Evolutionary conservation across 2,113 vertebrate species (phyloP).

Genomic region (Carassius carassius): DNA sequence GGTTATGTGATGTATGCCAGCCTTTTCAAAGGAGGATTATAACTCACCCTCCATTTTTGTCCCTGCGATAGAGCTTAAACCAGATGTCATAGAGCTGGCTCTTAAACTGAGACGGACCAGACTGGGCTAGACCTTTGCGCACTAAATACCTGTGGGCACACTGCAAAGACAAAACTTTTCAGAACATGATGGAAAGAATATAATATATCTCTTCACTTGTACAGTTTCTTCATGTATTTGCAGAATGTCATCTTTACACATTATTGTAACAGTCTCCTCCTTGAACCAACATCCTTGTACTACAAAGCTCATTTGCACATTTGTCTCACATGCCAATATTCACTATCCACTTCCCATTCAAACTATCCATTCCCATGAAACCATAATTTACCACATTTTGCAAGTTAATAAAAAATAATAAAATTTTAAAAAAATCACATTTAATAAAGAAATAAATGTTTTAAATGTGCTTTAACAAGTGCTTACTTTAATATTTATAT

Average conservation of each 20-base stretch:
- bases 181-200: not conserved
- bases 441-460: too few relatives aligned
- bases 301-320: not conserved
- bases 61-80: slow-evolving; percentile 84
- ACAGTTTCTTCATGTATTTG: not conserved
- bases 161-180: slow-evolving; percentile 62
- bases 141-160: slow-evolving; percentile 80
- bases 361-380: too few relatives aligned
- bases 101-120: slow-evolving; percentile 75
- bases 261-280: not conserved
- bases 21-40: not conserved
- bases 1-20: not conserved
- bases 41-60: slow-evolving; percentile 76
- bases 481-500: too few relatives aligned
- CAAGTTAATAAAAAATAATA: too few relatives aligned
- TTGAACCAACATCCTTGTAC: not conserved
- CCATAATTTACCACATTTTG: not conserved
- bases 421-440: too few relatives aligned
- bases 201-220: not conserved
- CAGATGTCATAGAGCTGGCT: slow-evolving; percentile 84
- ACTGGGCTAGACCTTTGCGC: slow-evolving; percentile 70
- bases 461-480: too few relatives aligned
- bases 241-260: not conserved
- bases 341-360: not conserved
- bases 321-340: not conserved